Evolutionary conservation across 2,797 vertebrate species (phyloP), one percentile per base, ranked within the genome.

Genomic region (Megaceryle alcyon): DNA sequence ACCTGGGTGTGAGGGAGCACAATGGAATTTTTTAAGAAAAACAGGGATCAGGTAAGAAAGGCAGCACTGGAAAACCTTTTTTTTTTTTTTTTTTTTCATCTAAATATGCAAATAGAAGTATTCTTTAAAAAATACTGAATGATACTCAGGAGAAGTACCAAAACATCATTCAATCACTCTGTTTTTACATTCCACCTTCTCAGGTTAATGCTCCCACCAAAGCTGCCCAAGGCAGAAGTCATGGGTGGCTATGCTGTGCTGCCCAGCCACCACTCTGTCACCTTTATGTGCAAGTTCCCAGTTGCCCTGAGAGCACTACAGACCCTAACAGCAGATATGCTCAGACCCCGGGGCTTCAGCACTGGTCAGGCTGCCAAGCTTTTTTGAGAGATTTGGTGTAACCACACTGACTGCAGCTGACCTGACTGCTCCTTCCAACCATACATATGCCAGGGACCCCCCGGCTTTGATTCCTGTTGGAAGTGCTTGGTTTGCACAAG

Each of bases 391-490:
- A 3, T 21, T 7, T 37, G 33, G n/a, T 18, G 54, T 12, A n/a
- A 15, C 12, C 37, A 53, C 3, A 1, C 1, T 60, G 53, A 2
- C 22, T 12, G 10, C 33, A 75, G 76, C 31, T 43, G 46, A 18
- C 11, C 48, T 11, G 6, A 12, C 3, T 15, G 61, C 35, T 64
- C 43, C 68, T 35, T 48, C 48, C 73, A 86, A 57, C 19, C 3
- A 0, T 23, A 3, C 1, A 0, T 1, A 8, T 11, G 9, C 28
- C 0, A 0, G 28, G 37, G 44, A 35, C 6, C 43, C 21, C 31
- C 2, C 35, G 2, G 56, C 10, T 17, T 18, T 10, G n/a, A 23
- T 19, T 56, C 15, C n/a, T 31, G 3, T 2, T 20, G 33, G 26
- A 8, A 43, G 19, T 41, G 41, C 48, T 41, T 10, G 26, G 49